Conservation (phyloP, 2,113 vertebrate species). For the Cygnus atratus region DNA sequence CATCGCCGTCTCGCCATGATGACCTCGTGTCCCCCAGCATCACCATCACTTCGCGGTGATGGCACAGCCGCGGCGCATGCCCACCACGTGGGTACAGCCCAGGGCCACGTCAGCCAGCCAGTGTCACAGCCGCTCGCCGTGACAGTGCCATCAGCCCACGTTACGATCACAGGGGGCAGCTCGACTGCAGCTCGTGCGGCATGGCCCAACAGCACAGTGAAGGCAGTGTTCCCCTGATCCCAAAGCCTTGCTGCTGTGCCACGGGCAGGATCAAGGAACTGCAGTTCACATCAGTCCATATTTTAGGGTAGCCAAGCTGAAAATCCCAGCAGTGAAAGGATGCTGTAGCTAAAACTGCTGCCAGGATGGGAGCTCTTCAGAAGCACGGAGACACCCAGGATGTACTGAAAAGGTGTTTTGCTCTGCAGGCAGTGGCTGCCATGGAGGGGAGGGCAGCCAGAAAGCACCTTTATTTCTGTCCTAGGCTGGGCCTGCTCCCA, state of each 20-base stretch:
- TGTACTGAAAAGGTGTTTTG: not conserved
- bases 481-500: not conserved
- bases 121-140: not conserved
- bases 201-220: not conserved
- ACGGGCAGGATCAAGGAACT: not conserved
- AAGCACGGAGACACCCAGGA: fast-evolving
- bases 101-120: not conserved
- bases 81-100: not conserved
- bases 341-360: not conserved
- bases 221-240: fast-evolving
- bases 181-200: not conserved
- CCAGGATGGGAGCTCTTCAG: not conserved
- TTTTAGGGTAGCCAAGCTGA: not conserved
- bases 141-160: conserved; percentile 14
- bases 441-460: not conserved
- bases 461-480: not conserved
- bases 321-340: not conserved
- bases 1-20: fast-evolving
- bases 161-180: not conserved
- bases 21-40: fast-evolving
- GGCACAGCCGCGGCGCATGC: not conserved
- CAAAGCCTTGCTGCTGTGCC: fast-evolving
- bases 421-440: not conserved
- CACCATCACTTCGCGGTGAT: not conserved
- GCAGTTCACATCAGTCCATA: not conserved